A percentile compares a stretch with the other conserved stretches of the same genome.
Evolutionary conservation across 2,113 vertebrate species (phyloP).

Genomic region (Theristicus caerulescens): DNA sequence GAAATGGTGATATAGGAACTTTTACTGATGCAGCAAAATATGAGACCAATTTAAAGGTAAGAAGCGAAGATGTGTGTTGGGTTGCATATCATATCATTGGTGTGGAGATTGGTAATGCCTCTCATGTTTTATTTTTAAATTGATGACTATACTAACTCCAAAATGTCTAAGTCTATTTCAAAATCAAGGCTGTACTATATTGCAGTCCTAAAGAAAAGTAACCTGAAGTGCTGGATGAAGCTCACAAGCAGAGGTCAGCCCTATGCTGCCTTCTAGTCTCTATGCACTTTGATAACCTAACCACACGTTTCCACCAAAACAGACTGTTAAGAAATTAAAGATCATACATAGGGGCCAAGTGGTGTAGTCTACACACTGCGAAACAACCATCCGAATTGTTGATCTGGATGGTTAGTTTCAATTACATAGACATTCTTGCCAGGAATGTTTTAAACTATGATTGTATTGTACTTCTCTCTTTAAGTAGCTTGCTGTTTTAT

Average conservation of each 20-base stretch:
- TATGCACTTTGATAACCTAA: neutral
- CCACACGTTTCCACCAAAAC: rapidly evolving
- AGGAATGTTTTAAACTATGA: neutral
- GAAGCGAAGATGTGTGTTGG: neutral
- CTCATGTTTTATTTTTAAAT: neutral
- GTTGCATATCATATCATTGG: neutral
- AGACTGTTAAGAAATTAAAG: neutral
- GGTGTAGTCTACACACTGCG: neutral
- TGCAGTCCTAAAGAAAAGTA: neutral
- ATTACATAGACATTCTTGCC: neutral
- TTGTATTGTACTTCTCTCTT: neutral
- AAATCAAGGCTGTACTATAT: neutral
- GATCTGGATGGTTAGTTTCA: neutral
- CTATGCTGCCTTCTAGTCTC: neutral
- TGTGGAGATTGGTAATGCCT: neutral
- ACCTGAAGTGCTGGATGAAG: neutral
- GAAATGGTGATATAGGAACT: neutral
- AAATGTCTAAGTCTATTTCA: neutral
- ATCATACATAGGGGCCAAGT: neutral
- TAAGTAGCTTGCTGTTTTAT: neutral
- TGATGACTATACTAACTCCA: neutral
- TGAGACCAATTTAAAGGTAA: neutral
- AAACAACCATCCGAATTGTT: neutral
- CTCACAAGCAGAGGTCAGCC: neutral
- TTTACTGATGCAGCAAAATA: neutral